A percentile compares a stretch with the other conserved stretches of the same genome.
phyloP scores from a whole-genome alignment of 2,797 vertebrate genomes.

The Neosilurus mollespiculum region DNA sequence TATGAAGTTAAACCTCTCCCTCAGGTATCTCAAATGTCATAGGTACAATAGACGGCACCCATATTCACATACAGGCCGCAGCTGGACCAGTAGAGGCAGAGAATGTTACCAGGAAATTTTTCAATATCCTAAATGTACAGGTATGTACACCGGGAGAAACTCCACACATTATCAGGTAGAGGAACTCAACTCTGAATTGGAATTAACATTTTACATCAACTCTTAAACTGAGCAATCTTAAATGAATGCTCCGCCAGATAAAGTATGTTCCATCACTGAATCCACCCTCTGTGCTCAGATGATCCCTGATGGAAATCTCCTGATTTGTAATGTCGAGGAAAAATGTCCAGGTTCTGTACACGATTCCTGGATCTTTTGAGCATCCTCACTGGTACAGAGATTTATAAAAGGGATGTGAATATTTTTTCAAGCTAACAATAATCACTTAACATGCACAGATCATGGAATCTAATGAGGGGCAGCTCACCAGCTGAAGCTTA shows the following conservation, averaged over 20 bases:
- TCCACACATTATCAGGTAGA: slow-evolving; percentile 20
- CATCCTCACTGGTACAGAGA: background rate
- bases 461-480: too few species aligned
- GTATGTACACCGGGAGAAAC: slow-evolving; percentile 18
- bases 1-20: too few species aligned
- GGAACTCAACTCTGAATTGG: slow-evolving; percentile 2
- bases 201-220: too few species aligned
- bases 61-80: slow-evolving; percentile 1
- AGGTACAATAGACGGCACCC: slow-evolving; percentile 27
- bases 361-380: slow-evolving; percentile 27
- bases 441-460: too few species aligned
- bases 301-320: slow-evolving; percentile 28
- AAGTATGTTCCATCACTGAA: background rate
- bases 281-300: slow-evolving; percentile 17
- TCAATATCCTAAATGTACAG: slow-evolving; percentile 28
- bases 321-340: slow-evolving; percentile 32
- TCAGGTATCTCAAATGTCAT: background rate
- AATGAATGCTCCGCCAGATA: too few species aligned
- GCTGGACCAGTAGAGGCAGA: background rate
- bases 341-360: slow-evolving; percentile 29
- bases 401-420: too few species aligned
- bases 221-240: too few species aligned
- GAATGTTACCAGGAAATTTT: slow-evolving; percentile 7
- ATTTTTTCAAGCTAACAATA: too few species aligned
- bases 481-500: too few species aligned